phyloP scores from a whole-genome alignment of 2,113 vertebrate species.

The Zapus hudsonius region DNA sequence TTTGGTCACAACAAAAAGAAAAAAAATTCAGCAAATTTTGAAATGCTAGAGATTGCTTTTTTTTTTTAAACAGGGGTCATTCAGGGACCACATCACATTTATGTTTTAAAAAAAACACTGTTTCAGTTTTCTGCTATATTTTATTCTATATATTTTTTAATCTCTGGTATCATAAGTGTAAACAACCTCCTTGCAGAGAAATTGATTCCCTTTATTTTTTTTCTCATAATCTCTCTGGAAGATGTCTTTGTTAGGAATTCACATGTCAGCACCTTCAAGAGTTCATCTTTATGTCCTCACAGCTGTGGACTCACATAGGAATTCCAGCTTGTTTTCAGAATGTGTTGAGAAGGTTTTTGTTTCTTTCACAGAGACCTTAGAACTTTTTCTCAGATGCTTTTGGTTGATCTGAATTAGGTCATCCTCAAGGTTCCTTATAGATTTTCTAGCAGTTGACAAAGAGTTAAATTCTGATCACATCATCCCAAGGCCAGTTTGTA shows the following conservation, averaged over 20 bases:
- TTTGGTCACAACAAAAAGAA: not conserved
- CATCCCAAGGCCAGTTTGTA: not conserved
- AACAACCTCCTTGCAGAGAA: not conserved
- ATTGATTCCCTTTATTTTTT: not conserved
- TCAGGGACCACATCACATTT: not conserved
- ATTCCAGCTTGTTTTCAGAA: not conserved
- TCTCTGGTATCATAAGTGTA: not conserved
- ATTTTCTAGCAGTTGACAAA: conserved; percentile 12
- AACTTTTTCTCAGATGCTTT: not conserved
- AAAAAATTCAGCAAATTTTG: too few relatives aligned
- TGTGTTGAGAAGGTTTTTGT: not conserved
- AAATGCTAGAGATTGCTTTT: too few relatives aligned
- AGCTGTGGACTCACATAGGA: not conserved
- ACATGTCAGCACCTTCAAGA: not conserved
- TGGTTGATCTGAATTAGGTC: not conserved
- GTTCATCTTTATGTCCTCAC: not conserved
- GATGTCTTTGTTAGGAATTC: not conserved
- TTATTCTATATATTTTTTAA: not conserved
- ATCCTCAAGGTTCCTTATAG: not conserved
- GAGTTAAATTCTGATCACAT: not conserved
- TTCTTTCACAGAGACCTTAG: not conserved
- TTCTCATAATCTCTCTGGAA: not conserved
- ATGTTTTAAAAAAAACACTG: not conserved
- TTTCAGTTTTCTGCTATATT: not conserved
- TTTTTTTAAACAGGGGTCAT: not conserved